Evolutionary conservation across 2,113 vertebrate genomes (phyloP).

Genomic region (Melanostigma gelatinosum): DNA sequence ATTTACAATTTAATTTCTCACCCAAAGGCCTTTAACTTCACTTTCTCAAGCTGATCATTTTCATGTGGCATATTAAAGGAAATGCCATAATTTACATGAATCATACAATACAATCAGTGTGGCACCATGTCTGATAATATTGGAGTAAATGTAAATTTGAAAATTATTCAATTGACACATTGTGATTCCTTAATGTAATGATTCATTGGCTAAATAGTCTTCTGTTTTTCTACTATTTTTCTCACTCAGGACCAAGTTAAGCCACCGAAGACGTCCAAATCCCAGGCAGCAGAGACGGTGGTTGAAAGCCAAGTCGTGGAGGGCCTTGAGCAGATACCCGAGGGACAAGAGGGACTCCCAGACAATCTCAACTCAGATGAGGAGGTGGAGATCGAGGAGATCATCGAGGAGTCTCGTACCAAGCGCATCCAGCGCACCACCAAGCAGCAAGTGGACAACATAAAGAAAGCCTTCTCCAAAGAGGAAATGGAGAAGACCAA

Average conservation of each 20-base stretch:
- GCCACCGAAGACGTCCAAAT: conserved; percentile 81
- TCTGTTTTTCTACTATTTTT: conserved; percentile 41
- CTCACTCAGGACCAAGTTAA: conserved; percentile 90
- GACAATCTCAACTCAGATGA: conserved; percentile 89
- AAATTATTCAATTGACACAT: conserved; percentile 5
- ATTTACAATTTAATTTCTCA: conserved; percentile 16
- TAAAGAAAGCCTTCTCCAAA: conserved; percentile 98
- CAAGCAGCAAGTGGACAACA: conserved; percentile 92
- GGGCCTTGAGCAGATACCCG: conserved; percentile 71
- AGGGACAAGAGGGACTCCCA: conserved; percentile 80
- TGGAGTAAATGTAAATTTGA: conserved; percentile 21
- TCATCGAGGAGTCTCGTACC: conserved; percentile 93
- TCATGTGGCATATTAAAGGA: conserved; percentile 14
- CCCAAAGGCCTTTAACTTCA: conserved; percentile 16
- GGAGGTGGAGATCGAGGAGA: conserved; percentile 95
- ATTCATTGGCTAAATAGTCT: neutral
- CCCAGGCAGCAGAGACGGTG: conserved; percentile 82
- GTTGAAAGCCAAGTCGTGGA: conserved; percentile 78
- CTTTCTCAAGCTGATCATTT: conserved; percentile 22
- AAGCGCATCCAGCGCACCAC: conserved; percentile 92
- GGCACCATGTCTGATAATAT: neutral
- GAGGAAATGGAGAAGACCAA: conserved; percentile 94
- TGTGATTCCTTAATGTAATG: neutral
- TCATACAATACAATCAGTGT: conserved; percentile 4
- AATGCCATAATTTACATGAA: conserved; percentile 24